Conservation (phyloP, 2,888 invertebrate species). For the Amiota mariae region DNA sequence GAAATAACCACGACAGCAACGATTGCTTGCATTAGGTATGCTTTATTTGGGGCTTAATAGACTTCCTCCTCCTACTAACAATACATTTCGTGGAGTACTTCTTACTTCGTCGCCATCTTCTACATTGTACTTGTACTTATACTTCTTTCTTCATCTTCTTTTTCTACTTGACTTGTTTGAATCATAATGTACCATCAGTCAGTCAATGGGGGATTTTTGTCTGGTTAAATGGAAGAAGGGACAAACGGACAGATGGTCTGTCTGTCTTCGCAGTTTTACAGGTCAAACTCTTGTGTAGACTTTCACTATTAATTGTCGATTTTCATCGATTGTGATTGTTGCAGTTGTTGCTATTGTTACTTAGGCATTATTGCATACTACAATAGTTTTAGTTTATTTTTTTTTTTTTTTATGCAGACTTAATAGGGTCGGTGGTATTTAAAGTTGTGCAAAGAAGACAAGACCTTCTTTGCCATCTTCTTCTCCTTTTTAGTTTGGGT, state of each 20-base stretch:
- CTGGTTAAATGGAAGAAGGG: background rate
- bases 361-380: conserved; percentile 30
- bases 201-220: background rate
- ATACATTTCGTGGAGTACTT: background rate
- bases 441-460: conserved; percentile 56
- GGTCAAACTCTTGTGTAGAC: conserved; percentile 47
- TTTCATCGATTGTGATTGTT: conserved; percentile 62
- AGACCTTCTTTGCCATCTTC: conserved; percentile 50
- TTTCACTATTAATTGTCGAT: conserved; percentile 69
- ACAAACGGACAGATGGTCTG: background rate
- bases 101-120: background rate
- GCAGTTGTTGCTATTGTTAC: conserved; percentile 41
- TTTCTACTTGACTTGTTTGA: conserved; percentile 28
- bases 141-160: conserved; percentile 28
- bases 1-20: conserved; percentile 62
- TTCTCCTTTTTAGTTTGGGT: background rate
- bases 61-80: conserved; percentile 41
- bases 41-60: conserved; percentile 37
- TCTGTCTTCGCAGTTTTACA: conserved; percentile 25
- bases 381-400: background rate
- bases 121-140: conserved; percentile 29
- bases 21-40: conserved; percentile 31
- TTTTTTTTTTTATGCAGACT: conserved; percentile 50
- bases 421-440: conserved; percentile 65
- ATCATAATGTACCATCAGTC: conserved; percentile 8